Evolutionary conservation across 1,140 invertebrate species (phyloP), one percentile per base, ranked within the genome.

Genomic region (Tetragnatha versicolor): DNA sequence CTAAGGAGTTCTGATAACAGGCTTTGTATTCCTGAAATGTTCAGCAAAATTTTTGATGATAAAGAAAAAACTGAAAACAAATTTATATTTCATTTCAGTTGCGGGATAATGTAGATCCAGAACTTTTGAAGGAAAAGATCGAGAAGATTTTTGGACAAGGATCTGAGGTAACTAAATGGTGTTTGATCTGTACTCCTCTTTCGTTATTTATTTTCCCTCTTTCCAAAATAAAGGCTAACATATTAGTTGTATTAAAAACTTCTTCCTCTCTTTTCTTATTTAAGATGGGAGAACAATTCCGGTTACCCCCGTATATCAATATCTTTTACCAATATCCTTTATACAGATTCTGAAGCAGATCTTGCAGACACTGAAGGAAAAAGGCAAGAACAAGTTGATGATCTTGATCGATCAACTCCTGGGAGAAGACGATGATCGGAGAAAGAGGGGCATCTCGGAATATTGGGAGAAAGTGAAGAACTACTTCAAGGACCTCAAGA

Each of bases 401-500:
- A 69, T 68, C 31, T 42, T 79, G 37, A 68, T 79, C 25, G 76
- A 79, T 14, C 2, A 1, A 10, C 49, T 79, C 12, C 45, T 79
- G 0, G 65, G 20, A 1, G 76, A 79, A 17, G 76, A 79, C n/a
- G 76, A 79, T 5, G 75, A 78, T 0, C 39, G 31, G 17, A 3
- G 14, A 1, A 10, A 6, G 0, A 14, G 25, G 3, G 39, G 45
- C 2, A 39, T 80, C 35, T 25, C 20, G 0, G 79, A 75, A 1
- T 49, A 70, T 27, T 80, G 70, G 69, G 49, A 80, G 33, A 80
- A 80, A 17, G 31, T 80, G 7, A 66, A 76, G 55, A 37, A 80
- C 22, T 80, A 66, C 70, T 80, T 80, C 37, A 80, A 76, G 51
- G 49, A 80, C 31, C 47, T 75, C 6, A 35, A 75, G n/a, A 68